Evolutionary conservation across 2,113 vertebrate genomes (phyloP).

Genomic region (Barbus barbus): DNA sequence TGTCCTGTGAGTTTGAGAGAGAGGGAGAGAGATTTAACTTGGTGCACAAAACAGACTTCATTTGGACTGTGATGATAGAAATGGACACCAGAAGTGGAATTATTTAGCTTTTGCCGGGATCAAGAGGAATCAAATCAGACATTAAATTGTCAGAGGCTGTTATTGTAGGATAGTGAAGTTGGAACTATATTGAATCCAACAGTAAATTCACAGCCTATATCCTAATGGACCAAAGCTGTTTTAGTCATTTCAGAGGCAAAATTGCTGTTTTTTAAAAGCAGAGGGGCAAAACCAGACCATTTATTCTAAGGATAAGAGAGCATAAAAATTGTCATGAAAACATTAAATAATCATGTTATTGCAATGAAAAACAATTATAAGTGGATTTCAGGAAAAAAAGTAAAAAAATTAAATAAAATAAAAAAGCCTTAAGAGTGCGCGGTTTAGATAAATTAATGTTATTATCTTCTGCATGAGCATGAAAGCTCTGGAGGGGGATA

Average conservation of each 20-base stretch:
- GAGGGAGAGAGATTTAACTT: neutral
- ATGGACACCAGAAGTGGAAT: neutral
- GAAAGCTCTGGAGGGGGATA: slow-evolving; percentile 26
- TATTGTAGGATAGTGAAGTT: neutral
- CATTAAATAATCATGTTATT: too few relatives aligned
- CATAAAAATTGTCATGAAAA: neutral
- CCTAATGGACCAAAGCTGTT: too few relatives aligned
- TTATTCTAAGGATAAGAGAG: neutral
- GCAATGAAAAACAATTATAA: neutral
- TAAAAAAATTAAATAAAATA: too few relatives aligned
- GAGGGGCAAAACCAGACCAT: neutral
- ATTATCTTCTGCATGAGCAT: slow-evolving; percentile 31
- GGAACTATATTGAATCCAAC: neutral
- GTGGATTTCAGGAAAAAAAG: neutral
- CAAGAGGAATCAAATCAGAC: neutral
- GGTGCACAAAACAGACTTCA: neutral
- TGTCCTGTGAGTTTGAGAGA: slow-evolving; percentile 67
- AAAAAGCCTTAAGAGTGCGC: neutral
- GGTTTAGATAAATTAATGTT: neutral
- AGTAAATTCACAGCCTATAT: too few relatives aligned
- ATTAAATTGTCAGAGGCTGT: too few relatives aligned
- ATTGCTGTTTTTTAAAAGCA: too few relatives aligned
- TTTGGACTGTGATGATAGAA: neutral
- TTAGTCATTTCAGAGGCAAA: too few relatives aligned
- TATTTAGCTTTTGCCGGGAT: neutral